A percentile compares a stretch with the other conserved stretches of the same genome.
phyloP scores from a whole-genome alignment of 2,797 vertebrate genomes.

The Dicrostonyx torquatus region DNA sequence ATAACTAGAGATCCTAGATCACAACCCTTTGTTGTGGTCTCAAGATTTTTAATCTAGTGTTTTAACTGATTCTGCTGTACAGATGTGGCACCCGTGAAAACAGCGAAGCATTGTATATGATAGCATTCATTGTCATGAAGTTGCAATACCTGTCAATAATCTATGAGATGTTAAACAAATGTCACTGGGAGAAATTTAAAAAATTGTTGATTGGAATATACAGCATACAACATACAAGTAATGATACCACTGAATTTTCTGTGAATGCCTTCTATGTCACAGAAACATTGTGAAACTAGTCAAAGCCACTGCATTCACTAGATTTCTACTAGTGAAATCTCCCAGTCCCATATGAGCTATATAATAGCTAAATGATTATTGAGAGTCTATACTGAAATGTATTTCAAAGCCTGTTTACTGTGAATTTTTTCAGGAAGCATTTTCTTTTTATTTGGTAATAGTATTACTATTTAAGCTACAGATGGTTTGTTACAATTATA shows the following conservation, averaged over 20 bases:
- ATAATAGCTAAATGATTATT: neutral
- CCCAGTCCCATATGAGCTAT: neutral
- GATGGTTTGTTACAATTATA: neutral
- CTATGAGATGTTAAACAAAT: neutral
- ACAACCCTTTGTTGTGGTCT: neutral
- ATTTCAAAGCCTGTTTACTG: neutral
- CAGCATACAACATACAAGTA: neutral
- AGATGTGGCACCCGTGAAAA: neutral
- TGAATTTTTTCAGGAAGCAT: neutral
- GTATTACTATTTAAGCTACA: conserved; percentile 1
- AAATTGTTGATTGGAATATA: neutral
- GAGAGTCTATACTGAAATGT: neutral
- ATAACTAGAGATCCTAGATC: neutral
- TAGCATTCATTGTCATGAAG: neutral
- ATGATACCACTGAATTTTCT: neutral
- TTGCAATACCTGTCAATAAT: neutral
- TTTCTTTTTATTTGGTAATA: neutral
- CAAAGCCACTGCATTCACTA: neutral
- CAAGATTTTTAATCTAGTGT: neutral
- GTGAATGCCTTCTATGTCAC: neutral
- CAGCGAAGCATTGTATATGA: neutral
- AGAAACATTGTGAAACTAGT: neutral
- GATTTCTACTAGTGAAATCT: too few species aligned
- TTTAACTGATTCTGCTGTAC: neutral
- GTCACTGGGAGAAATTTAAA: neutral